Percentiles rank a stretch among this genome's conserved stretches.
These are phyloP conservation scores for Listronotus oregonensis DNA, from an alignment of 1,140 invertebrate species.

Conservation along the genomic window DNA sequence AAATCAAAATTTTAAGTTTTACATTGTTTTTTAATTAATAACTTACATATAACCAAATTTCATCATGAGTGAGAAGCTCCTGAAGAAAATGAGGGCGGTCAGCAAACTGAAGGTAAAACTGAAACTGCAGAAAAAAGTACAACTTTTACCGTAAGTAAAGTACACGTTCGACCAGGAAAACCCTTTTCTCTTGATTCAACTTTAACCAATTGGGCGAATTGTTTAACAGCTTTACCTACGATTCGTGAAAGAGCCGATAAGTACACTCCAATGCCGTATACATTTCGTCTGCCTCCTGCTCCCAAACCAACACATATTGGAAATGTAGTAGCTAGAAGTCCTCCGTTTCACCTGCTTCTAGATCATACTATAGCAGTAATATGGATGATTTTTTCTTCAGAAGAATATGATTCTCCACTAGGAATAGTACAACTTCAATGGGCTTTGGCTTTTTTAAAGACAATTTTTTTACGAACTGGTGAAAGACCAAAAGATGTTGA, in stretches of 20 bases:
- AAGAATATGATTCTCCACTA: constrained; percentile 35
- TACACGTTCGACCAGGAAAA: constrained; percentile 37
- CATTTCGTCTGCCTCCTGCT: constrained; percentile 29
- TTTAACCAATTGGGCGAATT: constrained; percentile 28
- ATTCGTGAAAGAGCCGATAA: constrained; percentile 31
- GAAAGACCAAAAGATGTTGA: constrained; percentile 48
- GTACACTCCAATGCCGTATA: constrained; percentile 41
- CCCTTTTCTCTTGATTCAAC: constrained; percentile 11
- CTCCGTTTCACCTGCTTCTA: constrained; percentile 49
- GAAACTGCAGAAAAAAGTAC: constrained; percentile 24
- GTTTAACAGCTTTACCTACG: constrained; percentile 33
- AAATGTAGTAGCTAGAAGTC: constrained; percentile 44
- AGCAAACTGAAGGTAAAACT: constrained; percentile 8
- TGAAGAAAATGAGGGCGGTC: neutral
- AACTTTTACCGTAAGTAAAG: constrained; percentile 36
- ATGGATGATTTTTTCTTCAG: constrained; percentile 49
- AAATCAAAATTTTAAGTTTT: too few species aligned
- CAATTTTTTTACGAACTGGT: constrained; percentile 41
- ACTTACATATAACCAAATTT: too few species aligned
- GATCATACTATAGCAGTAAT: constrained; percentile 53
- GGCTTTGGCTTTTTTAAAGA: constrained; percentile 50
- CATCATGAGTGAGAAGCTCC: neutral
- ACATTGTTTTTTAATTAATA: too few species aligned
- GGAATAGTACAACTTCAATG: constrained; percentile 52
- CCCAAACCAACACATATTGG: constrained; percentile 35